Base-by-base conservation (phyloP, 2,797 vertebrate genomes). In the Coregonus ussuriensis region DNA sequence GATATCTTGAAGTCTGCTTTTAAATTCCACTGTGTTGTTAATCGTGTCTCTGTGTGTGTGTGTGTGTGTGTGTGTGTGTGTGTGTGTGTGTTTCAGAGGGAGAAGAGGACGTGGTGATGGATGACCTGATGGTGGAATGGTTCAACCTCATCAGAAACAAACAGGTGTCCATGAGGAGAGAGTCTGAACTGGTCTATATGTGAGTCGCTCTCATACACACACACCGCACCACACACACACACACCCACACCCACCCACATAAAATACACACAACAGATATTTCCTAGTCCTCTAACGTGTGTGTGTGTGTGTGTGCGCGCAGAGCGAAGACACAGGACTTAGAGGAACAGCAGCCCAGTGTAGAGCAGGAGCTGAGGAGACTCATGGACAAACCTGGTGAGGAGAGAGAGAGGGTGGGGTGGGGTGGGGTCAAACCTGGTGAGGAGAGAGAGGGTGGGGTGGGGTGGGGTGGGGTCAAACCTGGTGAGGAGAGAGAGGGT, bases 121-220 rank as follows among this genome's bases (percentile, higher is more conserved):
- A 95, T 35, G 91, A 89, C 52, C 92, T 98, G 80, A 98, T 99
- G 97, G 96, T 96, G 67, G 96, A 97, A 16, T 99, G 98, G 98
- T 98, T 99, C 93, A 95, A 80, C 88, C 93, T 99, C 76, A 98
- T 99, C 91, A 95, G 96, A 18, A 94, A 97, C 90, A 99, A 99
- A 74, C 97, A 99, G 92, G 88, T 96, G 80, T 93, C 97, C 86
- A 93, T 99, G 85, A 93, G 97, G 72, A 93, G 95, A 41, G 98
- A 99, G 80, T 99, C 97, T 0, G 98, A 99, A 83, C 94, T 99
- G 75, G 97, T 98, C 91, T 97, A 99, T 93, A 94, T 96, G 97
- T 99, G 88, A 95, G 97, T 89, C 47, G 18, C 47, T 3, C 70
- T 25, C 25, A 4, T 37, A 51, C 68, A n/a, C 67, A 14, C 4